Evolutionary conservation across 2,797 vertebrate species (phyloP), one percentile per base, ranked within the genome.

Genomic region (Pangasius larnaudii): DNA sequence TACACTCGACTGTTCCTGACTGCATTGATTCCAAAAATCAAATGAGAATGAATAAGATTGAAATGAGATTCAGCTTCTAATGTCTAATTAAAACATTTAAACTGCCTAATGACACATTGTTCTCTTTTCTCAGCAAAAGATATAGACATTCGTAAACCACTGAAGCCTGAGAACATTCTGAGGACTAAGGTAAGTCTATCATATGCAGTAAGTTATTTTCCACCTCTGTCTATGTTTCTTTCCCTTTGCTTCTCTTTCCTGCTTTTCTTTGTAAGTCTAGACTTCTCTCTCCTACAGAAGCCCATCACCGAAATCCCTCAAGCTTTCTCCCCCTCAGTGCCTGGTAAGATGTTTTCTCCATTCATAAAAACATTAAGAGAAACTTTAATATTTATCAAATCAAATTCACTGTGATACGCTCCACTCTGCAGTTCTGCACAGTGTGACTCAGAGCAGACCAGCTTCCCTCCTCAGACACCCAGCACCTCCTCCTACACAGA

Each of bases 171-270:
- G n/a, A 86, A 33, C 53, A 91, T 91, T 24, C 6, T 84, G 63
- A 94, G 42, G 24, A 71, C 93, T 82, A 86, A 89, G 94, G 96
- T 97, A 95, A 85, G 94, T 93, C 86, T 84, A 13, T 13, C 18
- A 24, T 36, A 84, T 59, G 11, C 36, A 67, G 1, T 30, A 14
- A 56, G 3, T 53, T 58, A 9, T n/a, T 77, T 10, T 18, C 42
- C 27, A 51, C 59, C 58, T 36, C 2, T 27, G 10, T 36, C 1
- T 74, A 7, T 75, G 14, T 81, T 30, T 42, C 24, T 53, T 65
- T 77, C 1, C 53, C 0, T 87, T 79, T 42, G 22, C 3, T 30
- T 74, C 24, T 24, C 1, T 42, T 81, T 56, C 82, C 36, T 63
- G 16, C 2, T 49, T 88, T 61, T 82, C 89, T 90, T 77, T 72